Evolutionary conservation across 2,113 vertebrate genomes (phyloP).

Genomic region (Herpailurus yagouaroundi): DNA sequence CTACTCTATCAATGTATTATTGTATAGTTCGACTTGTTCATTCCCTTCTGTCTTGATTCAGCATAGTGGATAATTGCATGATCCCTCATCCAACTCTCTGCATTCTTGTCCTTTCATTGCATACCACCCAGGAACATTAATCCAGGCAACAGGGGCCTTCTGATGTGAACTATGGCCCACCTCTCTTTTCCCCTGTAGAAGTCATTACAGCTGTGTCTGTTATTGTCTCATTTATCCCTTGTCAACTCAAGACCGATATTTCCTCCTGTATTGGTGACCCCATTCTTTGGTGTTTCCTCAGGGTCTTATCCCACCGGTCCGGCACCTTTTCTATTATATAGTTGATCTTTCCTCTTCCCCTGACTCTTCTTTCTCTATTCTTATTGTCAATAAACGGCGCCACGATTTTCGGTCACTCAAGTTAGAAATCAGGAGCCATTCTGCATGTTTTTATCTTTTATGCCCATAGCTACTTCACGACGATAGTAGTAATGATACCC

Average conservation of each 20-base stretch:
- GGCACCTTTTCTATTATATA: not conserved
- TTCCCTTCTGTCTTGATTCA: not conserved
- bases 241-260: not conserved
- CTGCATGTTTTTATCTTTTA: not conserved
- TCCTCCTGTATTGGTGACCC: not conserved
- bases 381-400: not conserved
- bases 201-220: not conserved
- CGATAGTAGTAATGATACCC: too few species aligned
- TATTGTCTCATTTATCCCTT: not conserved
- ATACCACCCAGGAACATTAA: not conserved
- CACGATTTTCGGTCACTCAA: not conserved
- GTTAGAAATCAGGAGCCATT: not conserved
- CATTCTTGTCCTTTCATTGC: not conserved
- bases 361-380: not conserved
- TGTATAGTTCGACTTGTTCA: accelerated
- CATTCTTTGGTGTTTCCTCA: not conserved
- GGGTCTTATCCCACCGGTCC: not conserved
- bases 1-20: not conserved
- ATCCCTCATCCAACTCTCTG: not conserved
- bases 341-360: not conserved
- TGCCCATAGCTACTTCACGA: not conserved
- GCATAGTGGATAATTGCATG: accelerated
- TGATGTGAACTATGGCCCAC: not conserved
- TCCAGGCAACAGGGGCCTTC: not conserved
- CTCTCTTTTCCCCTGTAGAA: not conserved